These are phyloP conservation scores for Salarias fasciatus DNA, from an alignment of 2,797 vertebrate genomes.

Conservation along the genomic window DNA sequence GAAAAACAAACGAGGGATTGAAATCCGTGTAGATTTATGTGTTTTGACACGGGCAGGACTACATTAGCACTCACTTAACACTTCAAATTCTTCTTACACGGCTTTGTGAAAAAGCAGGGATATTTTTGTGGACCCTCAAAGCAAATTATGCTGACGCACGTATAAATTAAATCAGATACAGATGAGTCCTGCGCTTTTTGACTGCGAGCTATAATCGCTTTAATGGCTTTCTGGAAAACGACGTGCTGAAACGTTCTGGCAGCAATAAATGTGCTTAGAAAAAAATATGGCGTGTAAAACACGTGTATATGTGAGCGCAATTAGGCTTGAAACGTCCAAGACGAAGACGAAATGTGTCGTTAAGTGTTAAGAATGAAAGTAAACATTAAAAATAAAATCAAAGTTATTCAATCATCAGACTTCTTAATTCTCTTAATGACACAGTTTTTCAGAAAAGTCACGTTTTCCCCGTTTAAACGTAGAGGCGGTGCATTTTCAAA, in stretches of 20 bases:
- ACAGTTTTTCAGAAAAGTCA: too few relatives aligned
- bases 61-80: conserved; percentile 35
- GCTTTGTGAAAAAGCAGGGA: conserved; percentile 7
- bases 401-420: too few relatives aligned
- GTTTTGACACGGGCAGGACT: conserved; percentile 16
- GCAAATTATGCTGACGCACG: conserved; percentile 1
- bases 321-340: too few relatives aligned
- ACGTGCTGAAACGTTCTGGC: neutral
- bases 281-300: neutral
- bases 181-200: conserved; percentile 5
- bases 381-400: too few relatives aligned
- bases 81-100: conserved; percentile 10
- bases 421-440: too few relatives aligned
- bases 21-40: conserved; percentile 14
- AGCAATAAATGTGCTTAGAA: neutral
- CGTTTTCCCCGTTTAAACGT: too few relatives aligned
- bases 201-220: neutral
- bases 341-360: too few relatives aligned
- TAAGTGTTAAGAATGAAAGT: too few relatives aligned
- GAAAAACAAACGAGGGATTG: conserved; percentile 12
- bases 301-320: too few relatives aligned
- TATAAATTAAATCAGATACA: conserved; percentile 12
- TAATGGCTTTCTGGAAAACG: conserved; percentile 1
- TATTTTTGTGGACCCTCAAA: neutral
- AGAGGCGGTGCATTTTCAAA: too few relatives aligned